Evolutionary conservation across 2,797 vertebrate genomes (phyloP).

Genomic region (Hemibagrus guttatus): DNA sequence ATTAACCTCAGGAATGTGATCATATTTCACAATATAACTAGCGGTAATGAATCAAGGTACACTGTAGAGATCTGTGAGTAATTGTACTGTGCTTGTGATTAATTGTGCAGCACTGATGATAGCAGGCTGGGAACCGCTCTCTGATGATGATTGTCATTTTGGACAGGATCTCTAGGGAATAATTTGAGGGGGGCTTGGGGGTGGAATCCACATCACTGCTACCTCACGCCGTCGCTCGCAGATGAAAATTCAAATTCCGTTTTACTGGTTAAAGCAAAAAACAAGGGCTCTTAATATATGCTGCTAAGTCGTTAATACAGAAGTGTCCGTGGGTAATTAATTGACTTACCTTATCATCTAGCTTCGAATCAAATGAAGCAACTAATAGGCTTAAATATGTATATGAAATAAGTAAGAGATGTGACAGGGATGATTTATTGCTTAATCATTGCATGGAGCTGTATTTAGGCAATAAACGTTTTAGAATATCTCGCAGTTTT

Average conservation of each 20-base stretch:
- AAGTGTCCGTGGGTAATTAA: constrained; percentile 39
- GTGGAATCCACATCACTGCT: constrained; percentile 5
- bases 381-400: constrained; percentile 37
- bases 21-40: constrained; percentile 56
- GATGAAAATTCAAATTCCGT: background rate
- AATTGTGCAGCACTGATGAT: constrained; percentile 48
- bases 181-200: background rate
- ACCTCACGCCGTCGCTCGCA: constrained; percentile 29
- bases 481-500: constrained; percentile 11
- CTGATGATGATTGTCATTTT: constrained; percentile 40
- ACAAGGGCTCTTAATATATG: background rate
- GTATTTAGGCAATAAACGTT: constrained; percentile 12
- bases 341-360: constrained; percentile 34
- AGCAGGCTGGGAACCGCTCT: constrained; percentile 34
- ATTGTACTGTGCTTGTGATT: constrained; percentile 52
- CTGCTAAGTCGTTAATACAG: constrained; percentile 16
- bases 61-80: constrained; percentile 54
- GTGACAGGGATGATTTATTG: constrained; percentile 42
- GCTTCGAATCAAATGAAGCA: constrained; percentile 38
- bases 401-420: constrained; percentile 33
- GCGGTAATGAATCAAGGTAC: constrained; percentile 57
- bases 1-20: constrained; percentile 29
- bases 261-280: background rate
- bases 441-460: constrained; percentile 9
- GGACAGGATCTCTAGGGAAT: constrained; percentile 29